Percentiles rank a stretch among this genome's conserved stretches.
Evolutionary conservation across 2,113 vertebrate genomes (phyloP).

Genomic region (Pterocles orientalis): DNA sequence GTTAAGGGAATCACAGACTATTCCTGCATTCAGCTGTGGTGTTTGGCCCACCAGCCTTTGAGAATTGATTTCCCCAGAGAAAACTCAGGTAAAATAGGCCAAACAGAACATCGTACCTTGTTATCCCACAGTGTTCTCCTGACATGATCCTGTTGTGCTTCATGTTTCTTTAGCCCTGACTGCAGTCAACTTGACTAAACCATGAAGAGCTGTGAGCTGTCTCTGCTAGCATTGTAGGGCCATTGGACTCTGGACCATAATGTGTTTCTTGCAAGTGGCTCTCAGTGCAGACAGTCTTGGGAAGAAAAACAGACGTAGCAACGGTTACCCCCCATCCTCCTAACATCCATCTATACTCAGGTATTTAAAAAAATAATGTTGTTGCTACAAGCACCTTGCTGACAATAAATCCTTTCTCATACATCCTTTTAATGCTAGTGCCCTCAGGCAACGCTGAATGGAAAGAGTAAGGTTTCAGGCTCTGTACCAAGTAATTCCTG

Average conservation of each 20-base stretch:
- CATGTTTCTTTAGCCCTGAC: background rate
- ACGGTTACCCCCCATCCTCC: background rate
- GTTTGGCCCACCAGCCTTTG: background rate
- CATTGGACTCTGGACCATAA: background rate
- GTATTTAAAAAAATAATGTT: background rate
- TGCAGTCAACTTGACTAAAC: background rate
- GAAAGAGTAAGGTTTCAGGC: slow-evolving; percentile 13
- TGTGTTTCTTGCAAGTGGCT: background rate
- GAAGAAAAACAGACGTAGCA: background rate
- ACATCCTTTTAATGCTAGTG: background rate
- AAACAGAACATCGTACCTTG: background rate
- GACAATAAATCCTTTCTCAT: background rate
- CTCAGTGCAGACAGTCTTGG: background rate
- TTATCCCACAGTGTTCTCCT: background rate
- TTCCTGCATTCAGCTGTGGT: background rate
- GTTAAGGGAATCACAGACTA: background rate
- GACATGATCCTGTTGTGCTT: background rate
- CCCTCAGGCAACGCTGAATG: background rate
- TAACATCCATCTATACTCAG: background rate
- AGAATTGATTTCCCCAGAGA: background rate
- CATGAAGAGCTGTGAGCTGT: background rate
- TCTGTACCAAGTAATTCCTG: slow-evolving; percentile 25
- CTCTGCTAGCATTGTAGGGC: background rate
- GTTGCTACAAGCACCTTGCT: background rate
- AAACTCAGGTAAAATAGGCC: background rate